phyloP scores from a whole-genome alignment of 2,888 invertebrate genomes.

The Asteroscopus sphinx region DNA sequence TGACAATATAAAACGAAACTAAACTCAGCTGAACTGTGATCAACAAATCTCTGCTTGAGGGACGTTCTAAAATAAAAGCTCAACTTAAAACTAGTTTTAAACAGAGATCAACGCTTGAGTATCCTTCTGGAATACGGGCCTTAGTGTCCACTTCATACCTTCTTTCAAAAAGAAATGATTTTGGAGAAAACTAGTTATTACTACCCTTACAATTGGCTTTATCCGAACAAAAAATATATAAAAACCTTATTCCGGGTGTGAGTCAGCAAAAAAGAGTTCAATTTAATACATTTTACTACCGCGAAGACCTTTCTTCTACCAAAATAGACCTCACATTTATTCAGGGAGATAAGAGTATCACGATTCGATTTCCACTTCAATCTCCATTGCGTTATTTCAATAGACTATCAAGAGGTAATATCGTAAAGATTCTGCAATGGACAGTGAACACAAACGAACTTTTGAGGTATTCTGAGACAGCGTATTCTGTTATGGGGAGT shows the following conservation, averaged over 20 bases:
- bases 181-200: conserved; percentile 29
- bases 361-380: conserved; percentile 47
- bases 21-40: too few species aligned
- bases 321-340: conserved; percentile 49
- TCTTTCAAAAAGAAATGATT: background rate
- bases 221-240: conserved; percentile 41
- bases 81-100: too few species aligned
- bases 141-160: background rate
- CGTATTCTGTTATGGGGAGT: conserved; percentile 27
- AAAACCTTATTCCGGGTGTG: conserved; percentile 50
- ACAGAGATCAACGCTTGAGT: too few species aligned
- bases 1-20: too few species aligned
- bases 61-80: too few species aligned
- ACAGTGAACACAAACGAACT: conserved; percentile 30
- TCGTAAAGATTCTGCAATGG: conserved; percentile 46
- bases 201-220: conserved; percentile 42
- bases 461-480: conserved; percentile 13
- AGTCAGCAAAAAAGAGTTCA: conserved; percentile 55
- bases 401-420: conserved; percentile 40
- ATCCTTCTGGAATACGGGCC: background rate
- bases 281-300: conserved; percentile 60
- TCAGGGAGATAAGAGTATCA: conserved; percentile 47
- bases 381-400: conserved; percentile 52
- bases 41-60: too few species aligned
- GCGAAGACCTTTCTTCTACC: conserved; percentile 48